Evolutionary conservation across 2,888 invertebrate genomes (phyloP).

Genomic region (Ormyrus labotus): DNA sequence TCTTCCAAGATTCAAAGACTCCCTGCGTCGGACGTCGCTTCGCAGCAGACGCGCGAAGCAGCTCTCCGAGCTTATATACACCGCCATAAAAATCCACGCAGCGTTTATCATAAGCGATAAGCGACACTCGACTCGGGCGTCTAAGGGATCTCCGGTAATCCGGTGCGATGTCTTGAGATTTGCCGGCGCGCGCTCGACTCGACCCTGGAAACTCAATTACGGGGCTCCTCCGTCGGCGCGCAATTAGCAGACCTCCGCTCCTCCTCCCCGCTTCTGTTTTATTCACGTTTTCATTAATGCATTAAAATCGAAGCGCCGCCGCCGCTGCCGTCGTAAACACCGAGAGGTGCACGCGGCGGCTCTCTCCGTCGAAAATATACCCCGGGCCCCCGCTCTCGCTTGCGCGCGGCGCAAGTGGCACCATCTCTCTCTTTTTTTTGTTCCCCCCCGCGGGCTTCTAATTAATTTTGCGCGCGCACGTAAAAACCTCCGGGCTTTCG

Average conservation of each 20-base stretch:
- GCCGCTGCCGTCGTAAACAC: slow-evolving; percentile 20
- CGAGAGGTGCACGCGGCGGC: not conserved
- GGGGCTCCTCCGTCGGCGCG: slow-evolving; percentile 15
- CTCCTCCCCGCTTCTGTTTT: slow-evolving; percentile 37
- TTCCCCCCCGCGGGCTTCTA: not conserved
- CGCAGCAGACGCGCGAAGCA: too few species aligned
- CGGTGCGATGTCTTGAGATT: not conserved
- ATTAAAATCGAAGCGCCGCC: slow-evolving; percentile 44
- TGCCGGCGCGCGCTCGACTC: not conserved
- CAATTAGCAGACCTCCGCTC: slow-evolving; percentile 40
- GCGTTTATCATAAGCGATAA: too few species aligned
- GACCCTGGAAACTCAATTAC: slow-evolving; percentile 48
- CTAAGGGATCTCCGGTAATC: too few species aligned
- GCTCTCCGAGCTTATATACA: too few species aligned
- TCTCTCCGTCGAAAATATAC: not conserved
- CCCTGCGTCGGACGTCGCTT: too few species aligned
- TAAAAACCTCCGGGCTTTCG: not conserved
- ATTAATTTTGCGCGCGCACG: slow-evolving; percentile 45
- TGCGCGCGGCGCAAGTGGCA: not conserved
- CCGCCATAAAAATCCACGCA: too few species aligned
- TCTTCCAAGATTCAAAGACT: too few species aligned
- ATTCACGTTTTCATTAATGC: slow-evolving; percentile 56
- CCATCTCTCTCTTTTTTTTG: not conserved
- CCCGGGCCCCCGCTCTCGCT: not conserved
- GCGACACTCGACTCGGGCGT: too few species aligned